phyloP scores from a whole-genome alignment of 2,888 invertebrate genomes.

The Graphium colonna region DNA sequence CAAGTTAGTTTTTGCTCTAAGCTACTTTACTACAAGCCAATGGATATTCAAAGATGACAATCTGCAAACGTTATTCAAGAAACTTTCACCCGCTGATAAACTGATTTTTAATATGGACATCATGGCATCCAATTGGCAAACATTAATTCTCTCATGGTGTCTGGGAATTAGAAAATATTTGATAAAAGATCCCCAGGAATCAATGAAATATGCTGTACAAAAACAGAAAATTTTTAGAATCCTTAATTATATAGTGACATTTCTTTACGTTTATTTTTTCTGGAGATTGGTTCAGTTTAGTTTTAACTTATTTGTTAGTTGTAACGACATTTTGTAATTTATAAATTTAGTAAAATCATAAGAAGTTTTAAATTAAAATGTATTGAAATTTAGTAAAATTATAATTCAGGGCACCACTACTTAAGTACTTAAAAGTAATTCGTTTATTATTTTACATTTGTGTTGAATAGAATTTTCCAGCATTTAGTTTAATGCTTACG shows the following conservation, averaged over 20 bases:
- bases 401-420: too few species aligned
- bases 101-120: slow-evolving; percentile 39
- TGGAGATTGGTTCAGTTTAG: not conserved
- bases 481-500: too few species aligned
- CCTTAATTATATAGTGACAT: not conserved
- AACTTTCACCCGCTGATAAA: slow-evolving; percentile 29
- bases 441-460: too few species aligned
- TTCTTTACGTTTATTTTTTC: not conserved
- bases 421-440: too few species aligned
- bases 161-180: slow-evolving; percentile 37
- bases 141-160: slow-evolving; percentile 28
- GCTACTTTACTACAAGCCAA: too few species aligned
- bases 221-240: not conserved
- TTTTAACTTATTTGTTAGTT: too few species aligned
- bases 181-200: slow-evolving; percentile 30
- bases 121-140: slow-evolving; percentile 27
- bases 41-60: slow-evolving; percentile 35
- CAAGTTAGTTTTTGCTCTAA: slow-evolving; percentile 32
- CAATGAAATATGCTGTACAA: not conserved
- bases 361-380: too few species aligned
- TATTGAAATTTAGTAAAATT: too few species aligned
- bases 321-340: too few species aligned
- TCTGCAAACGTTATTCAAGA: slow-evolving; percentile 24
- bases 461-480: too few species aligned
- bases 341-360: too few species aligned